Conservation (phyloP, 2,113 vertebrate genomes). For the Cyprinodon brontotheroides region DNA sequence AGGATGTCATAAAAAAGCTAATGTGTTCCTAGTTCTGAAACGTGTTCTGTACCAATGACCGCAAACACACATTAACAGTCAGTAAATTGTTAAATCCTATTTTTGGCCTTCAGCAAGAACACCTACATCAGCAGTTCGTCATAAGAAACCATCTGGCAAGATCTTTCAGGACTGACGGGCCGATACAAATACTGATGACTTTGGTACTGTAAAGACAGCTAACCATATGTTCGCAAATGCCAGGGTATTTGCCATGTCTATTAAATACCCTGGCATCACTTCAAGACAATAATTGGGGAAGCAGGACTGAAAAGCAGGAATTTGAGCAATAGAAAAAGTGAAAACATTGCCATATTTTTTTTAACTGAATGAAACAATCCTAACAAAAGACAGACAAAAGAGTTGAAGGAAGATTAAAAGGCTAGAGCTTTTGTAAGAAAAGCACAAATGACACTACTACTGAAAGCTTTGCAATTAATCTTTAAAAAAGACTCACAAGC, state of each 20-base stretch:
- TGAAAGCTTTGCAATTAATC: slow-evolving; percentile 5
- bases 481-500: neutral
- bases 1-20: neutral
- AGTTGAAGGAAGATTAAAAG: slow-evolving; percentile 13
- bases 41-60: neutral
- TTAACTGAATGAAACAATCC: slow-evolving; percentile 46
- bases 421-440: slow-evolving; percentile 5
- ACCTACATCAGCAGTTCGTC: slow-evolving; percentile 51
- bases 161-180: slow-evolving; percentile 44
- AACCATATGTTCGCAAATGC: slow-evolving; percentile 57
- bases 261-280: slow-evolving; percentile 28
- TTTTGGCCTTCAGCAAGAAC: slow-evolving; percentile 24
- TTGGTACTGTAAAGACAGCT: slow-evolving; percentile 45
- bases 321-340: slow-evolving; percentile 6
- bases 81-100: slow-evolving; percentile 25
- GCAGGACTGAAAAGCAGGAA: slow-evolving; percentile 4
- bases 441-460: slow-evolving; percentile 22
- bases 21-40: neutral
- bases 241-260: neutral
- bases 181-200: slow-evolving; percentile 60
- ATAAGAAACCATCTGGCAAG: slow-evolving; percentile 60
- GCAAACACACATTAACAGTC: neutral
- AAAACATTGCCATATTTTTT: slow-evolving; percentile 47
- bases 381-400: slow-evolving; percentile 43
- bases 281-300: slow-evolving; percentile 37